phyloP scores from a whole-genome alignment of 2,113 vertebrate species.

The Corythoichthys intestinalis region DNA sequence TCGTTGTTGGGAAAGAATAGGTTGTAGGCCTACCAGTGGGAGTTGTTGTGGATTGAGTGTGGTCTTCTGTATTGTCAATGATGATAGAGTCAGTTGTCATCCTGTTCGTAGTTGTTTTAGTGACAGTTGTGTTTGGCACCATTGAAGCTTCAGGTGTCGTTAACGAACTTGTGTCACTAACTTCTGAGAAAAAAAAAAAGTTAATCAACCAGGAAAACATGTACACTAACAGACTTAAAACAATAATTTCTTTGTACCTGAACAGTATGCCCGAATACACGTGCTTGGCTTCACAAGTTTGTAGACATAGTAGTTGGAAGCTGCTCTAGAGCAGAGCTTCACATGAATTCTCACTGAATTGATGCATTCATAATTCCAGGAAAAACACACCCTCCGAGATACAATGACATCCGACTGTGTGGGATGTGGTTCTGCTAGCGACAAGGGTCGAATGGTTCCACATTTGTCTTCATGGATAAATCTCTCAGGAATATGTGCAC shows the following conservation, averaged over 20 bases:
- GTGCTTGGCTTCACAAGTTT: background rate
- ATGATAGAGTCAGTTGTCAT: no score
- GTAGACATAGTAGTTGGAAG: conserved; percentile 48
- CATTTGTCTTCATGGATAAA: conserved; percentile 32
- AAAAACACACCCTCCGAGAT: conserved; percentile 3
- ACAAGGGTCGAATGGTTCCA: conserved; percentile 45
- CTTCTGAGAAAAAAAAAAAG: background rate
- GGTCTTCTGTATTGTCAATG: no score
- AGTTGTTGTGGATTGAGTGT: no score
- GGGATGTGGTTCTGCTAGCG: conserved; percentile 40
- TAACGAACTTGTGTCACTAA: no score
- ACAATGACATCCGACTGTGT: conserved; percentile 32
- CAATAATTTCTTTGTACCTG: conserved; percentile 35
- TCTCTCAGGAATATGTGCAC: conserved; percentile 45
- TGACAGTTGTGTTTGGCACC: no score
- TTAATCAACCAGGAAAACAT: background rate
- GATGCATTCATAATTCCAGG: rapidly evolving
- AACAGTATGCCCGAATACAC: conserved; percentile 35
- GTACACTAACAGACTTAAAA: background rate
- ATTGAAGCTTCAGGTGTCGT: no score
- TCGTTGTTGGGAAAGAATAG: no score
- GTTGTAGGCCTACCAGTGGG: no score
- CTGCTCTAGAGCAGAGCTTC: conserved; percentile 44
- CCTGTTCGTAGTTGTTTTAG: no score
- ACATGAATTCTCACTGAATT: conserved; percentile 22